A percentile compares a stretch with the other conserved stretches of the same genome.
phyloP scores from a whole-genome alignment of 2,113 vertebrate genomes.

The Urocolius indicus region DNA sequence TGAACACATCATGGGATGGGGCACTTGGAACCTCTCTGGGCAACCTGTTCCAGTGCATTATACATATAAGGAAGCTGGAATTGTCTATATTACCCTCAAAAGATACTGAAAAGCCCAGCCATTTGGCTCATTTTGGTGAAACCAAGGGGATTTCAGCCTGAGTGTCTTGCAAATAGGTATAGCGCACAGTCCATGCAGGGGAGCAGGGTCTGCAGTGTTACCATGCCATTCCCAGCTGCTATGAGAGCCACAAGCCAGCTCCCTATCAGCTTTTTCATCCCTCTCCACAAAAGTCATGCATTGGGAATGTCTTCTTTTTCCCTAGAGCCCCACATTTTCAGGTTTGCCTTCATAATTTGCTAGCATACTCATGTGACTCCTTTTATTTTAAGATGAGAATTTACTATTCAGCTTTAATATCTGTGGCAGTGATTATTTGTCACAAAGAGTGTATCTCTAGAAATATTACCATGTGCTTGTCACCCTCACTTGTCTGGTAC shows the following conservation, averaged over 20 bases:
- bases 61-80: neutral
- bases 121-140: neutral
- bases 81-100: neutral
- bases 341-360: neutral
- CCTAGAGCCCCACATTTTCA: neutral
- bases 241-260: neutral
- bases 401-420: conserved; percentile 6
- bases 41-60: neutral
- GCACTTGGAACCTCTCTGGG: neutral
- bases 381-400: neutral
- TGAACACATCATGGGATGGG: neutral
- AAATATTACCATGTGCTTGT: neutral
- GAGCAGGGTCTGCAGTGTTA: neutral
- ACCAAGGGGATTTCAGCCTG: neutral
- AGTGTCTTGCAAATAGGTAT: neutral
- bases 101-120: neutral
- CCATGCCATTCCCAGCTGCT: neutral
- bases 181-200: neutral
- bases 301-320: neutral
- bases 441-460: neutral
- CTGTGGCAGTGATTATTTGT: neutral
- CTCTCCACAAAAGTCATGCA: neutral
- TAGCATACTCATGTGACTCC: fast-evolving
- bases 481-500: neutral
- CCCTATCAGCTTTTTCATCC: neutral